Percentiles rank a stretch among this genome's conserved stretches.
phyloP scores from a whole-genome alignment of 2,888 invertebrate genomes.

The Phlogophora meticulosa region DNA sequence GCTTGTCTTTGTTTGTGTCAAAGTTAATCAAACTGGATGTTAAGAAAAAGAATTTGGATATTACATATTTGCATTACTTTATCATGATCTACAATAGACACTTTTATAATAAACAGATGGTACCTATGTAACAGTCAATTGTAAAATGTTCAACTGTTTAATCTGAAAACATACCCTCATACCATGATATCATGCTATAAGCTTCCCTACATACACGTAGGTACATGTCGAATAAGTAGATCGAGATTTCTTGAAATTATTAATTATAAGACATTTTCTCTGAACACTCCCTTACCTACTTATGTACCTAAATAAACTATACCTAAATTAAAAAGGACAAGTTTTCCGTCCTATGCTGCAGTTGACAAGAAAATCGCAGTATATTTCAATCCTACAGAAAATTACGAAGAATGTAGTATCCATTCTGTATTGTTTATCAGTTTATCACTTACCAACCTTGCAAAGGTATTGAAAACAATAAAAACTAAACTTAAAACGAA shows the following conservation, averaged over 20 bases:
- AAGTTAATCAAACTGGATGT: slow-evolving; percentile 61
- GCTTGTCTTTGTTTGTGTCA: slow-evolving; percentile 70
- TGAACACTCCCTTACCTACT: slow-evolving; percentile 82
- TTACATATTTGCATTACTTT: slow-evolving; percentile 65
- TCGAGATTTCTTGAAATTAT: slow-evolving; percentile 86
- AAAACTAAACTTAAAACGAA: slow-evolving; percentile 71
- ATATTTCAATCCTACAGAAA: slow-evolving; percentile 67
- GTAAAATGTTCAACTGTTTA: slow-evolving; percentile 60
- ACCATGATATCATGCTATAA: slow-evolving; percentile 85
- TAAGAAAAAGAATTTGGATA: slow-evolving; percentile 62
- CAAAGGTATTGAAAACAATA: slow-evolving; percentile 89
- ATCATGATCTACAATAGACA: slow-evolving; percentile 53
- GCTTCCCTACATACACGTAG: slow-evolving; percentile 86
- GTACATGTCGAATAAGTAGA: slow-evolving; percentile 85
- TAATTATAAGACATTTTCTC: slow-evolving; percentile 86
- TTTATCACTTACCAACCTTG: slow-evolving; percentile 84
- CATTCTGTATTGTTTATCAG: slow-evolving; percentile 84
- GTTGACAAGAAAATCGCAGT: slow-evolving; percentile 73
- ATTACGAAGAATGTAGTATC: slow-evolving; percentile 80
- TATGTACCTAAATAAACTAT: slow-evolving; percentile 67
- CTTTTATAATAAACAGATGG: slow-evolving; percentile 62
- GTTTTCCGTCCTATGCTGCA: slow-evolving; percentile 85
- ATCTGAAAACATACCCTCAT: slow-evolving; percentile 63
- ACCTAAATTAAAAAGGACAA: slow-evolving; percentile 78
- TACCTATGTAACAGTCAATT: slow-evolving; percentile 39